phyloP scores from a whole-genome alignment of 2,797 vertebrate genomes.

The Okamejei kenojei region DNA sequence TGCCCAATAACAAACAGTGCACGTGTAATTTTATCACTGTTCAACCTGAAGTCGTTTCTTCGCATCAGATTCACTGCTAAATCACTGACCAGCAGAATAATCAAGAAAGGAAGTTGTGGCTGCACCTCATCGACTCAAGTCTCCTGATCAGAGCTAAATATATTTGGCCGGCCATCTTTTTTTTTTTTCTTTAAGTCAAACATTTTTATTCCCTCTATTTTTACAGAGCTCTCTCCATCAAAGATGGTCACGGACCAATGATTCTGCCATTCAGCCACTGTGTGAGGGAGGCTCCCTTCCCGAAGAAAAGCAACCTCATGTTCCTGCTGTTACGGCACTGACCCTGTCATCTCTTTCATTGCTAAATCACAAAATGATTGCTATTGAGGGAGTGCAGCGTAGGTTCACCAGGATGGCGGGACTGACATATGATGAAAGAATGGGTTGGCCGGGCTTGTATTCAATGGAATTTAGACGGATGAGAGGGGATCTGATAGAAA shows the following conservation, averaged over 20 bases:
- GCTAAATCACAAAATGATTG: too few relatives aligned
- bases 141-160: neutral
- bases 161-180: neutral
- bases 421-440: too few relatives aligned
- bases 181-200: too few relatives aligned
- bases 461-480: too few relatives aligned
- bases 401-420: too few relatives aligned
- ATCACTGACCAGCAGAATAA: neutral
- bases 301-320: neutral
- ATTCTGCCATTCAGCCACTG: neutral
- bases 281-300: neutral
- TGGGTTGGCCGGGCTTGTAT: too few relatives aligned
- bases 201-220: too few relatives aligned
- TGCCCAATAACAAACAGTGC: neutral
- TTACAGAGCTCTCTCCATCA: neutral
- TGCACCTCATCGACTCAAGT: neutral
- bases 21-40: neutral
- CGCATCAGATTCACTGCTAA: neutral
- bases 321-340: neutral
- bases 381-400: too few relatives aligned
- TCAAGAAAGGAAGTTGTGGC: neutral
- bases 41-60: neutral
- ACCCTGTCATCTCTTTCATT: neutral
- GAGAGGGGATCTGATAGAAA: too few relatives aligned
- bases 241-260: neutral